Evolutionary conservation across 2,888 invertebrate species (phyloP).

Genomic region (Leptinotarsa rubiginosa): DNA sequence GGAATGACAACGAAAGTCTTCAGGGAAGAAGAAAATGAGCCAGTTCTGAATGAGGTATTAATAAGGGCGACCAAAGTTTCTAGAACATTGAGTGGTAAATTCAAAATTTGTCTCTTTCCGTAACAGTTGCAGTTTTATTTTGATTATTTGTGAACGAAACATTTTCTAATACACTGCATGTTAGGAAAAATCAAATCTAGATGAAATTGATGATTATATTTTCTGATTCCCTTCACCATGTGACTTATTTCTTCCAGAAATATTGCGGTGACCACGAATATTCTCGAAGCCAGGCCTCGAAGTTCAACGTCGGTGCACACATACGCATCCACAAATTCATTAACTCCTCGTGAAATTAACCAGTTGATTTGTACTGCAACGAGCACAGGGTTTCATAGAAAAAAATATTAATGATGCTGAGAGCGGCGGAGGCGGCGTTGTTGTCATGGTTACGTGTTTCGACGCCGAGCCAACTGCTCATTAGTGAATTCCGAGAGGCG

Average conservation of each 20-base stretch:
- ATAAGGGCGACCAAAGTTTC: too few species aligned
- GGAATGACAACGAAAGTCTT: too few species aligned
- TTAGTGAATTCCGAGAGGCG: slow-evolving; percentile 66
- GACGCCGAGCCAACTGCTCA: slow-evolving; percentile 65
- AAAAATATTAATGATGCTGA: slow-evolving; percentile 40
- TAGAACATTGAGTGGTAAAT: too few species aligned
- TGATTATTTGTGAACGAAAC: too few species aligned
- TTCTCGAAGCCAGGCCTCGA: background rate
- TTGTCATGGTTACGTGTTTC: slow-evolving; percentile 58
- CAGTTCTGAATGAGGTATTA: too few species aligned
- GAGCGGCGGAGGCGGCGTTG: slow-evolving; percentile 52
- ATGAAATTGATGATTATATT: too few species aligned
- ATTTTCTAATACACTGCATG: too few species aligned
- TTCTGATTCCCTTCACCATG: too few species aligned
- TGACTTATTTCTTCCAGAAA: background rate
- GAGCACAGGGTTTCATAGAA: slow-evolving; percentile 24
- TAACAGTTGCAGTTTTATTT: too few species aligned
- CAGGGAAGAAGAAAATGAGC: too few species aligned
- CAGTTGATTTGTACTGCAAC: slow-evolving; percentile 32
- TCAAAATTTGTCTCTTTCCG: too few species aligned
- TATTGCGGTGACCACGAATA: background rate
- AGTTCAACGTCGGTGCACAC: slow-evolving; percentile 15
- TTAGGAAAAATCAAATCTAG: too few species aligned
- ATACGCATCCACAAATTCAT: slow-evolving; percentile 21
- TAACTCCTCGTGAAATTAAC: slow-evolving; percentile 24